Evolutionary conservation across 1,140 invertebrate species (phyloP).

Genomic region (Neodiprion virginianus): DNA sequence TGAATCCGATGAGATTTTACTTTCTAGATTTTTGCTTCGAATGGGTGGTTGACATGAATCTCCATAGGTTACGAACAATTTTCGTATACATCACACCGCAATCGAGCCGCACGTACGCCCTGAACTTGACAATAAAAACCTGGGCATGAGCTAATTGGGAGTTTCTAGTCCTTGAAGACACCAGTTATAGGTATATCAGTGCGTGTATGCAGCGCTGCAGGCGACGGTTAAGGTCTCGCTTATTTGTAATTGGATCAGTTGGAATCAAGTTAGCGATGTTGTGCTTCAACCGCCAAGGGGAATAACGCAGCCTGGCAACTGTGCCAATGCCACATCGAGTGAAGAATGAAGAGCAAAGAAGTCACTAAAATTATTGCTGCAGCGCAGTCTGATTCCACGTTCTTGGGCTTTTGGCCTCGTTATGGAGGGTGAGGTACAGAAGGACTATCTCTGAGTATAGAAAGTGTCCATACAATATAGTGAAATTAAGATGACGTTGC

Average conservation of each 20-base stretch:
- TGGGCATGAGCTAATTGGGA: too few species aligned
- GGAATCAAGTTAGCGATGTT: neutral
- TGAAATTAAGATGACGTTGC: too few species aligned
- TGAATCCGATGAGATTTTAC: too few species aligned
- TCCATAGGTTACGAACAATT: neutral
- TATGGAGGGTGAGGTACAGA: too few species aligned
- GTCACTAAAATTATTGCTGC: neutral
- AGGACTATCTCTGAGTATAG: too few species aligned
- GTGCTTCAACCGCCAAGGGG: neutral
- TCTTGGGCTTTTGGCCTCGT: too few species aligned
- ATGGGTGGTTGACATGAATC: neutral
- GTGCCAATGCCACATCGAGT: neutral
- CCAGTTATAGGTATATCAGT: neutral
- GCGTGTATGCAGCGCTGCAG: neutral
- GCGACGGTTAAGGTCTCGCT: neutral
- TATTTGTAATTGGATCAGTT: neutral
- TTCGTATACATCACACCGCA: neutral
- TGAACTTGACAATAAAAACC: too few species aligned
- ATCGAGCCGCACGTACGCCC: too few species aligned
- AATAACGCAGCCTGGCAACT: neutral
- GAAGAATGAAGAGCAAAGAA: neutral
- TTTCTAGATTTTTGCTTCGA: too few species aligned
- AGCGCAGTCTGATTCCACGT: too few species aligned
- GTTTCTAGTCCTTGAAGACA: too few species aligned
- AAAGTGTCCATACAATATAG: too few species aligned